Percentiles rank a stretch among this genome's conserved stretches.
Conservation (phyloP, 2,797 vertebrate species). For the Diplodus sargus region DNA sequence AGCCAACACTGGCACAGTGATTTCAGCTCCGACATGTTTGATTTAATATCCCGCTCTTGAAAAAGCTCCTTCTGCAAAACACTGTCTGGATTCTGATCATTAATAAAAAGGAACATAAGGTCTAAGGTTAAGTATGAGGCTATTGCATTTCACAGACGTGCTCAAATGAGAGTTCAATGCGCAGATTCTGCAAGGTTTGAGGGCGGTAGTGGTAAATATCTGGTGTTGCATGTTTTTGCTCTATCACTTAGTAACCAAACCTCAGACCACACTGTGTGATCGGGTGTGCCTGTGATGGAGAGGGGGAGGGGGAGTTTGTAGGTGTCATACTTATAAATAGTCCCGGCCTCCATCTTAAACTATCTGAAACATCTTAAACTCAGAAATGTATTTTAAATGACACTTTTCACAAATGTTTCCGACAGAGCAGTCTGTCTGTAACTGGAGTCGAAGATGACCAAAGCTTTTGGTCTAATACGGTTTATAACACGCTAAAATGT, state of each 20-base stretch:
- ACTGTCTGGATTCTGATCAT: neutral
- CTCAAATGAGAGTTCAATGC: slow-evolving; percentile 11
- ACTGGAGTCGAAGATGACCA: neutral
- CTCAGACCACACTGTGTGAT: slow-evolving; percentile 75
- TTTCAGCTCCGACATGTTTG: slow-evolving; percentile 17
- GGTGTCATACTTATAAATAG: slow-evolving; percentile 70
- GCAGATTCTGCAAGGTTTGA: slow-evolving; percentile 25
- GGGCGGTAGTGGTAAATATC: slow-evolving; percentile 47
- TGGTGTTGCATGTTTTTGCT: slow-evolving; percentile 62
- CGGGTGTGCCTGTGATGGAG: slow-evolving; percentile 38
- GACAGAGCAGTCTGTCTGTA: neutral
- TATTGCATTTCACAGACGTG: neutral
- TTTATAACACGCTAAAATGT: neutral
- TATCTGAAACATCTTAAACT: slow-evolving; percentile 31
- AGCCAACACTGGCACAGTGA: slow-evolving; percentile 50
- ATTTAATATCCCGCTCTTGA: neutral
- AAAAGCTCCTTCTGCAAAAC: neutral
- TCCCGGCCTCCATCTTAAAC: slow-evolving; percentile 11
- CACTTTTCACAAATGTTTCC: slow-evolving; percentile 23
- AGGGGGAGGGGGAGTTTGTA: slow-evolving; percentile 31
- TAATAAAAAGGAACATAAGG: neutral
- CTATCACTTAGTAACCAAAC: slow-evolving; percentile 75
- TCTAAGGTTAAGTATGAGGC: neutral
- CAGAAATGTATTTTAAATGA: neutral
- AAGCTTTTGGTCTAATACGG: neutral